A percentile compares a stretch with the other conserved stretches of the same genome.
Conservation (phyloP, 2,888 invertebrate genomes). For the Agonum fuliginosum region DNA sequence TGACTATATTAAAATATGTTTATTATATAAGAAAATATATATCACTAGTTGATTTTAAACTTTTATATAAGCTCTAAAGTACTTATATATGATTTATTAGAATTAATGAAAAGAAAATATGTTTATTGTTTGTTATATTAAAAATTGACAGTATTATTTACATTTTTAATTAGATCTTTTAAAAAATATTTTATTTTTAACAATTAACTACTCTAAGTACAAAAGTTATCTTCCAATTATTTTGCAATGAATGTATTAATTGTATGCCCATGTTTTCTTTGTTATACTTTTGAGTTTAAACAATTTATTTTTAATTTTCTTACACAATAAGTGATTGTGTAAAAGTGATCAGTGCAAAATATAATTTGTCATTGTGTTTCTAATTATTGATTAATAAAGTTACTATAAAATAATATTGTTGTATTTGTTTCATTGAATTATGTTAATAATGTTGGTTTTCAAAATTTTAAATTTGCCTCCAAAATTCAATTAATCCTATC, state of each 20-base stretch:
- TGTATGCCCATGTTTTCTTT: conserved; percentile 40
- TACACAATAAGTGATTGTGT: conserved; percentile 21
- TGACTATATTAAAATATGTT: conserved; percentile 41
- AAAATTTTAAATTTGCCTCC: too few relatives aligned
- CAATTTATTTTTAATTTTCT: conserved; percentile 29
- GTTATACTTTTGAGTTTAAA: conserved; percentile 37
- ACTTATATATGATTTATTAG: conserved; percentile 51
- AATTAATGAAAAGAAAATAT: conserved; percentile 1
- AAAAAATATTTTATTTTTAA: conserved; percentile 19
- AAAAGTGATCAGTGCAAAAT: conserved; percentile 50
- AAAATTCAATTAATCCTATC: too few relatives aligned
- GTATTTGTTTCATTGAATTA: too few relatives aligned
- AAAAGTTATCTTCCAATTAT: conserved; percentile 27
- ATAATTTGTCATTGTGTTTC: conserved; percentile 48
- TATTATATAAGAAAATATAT: conserved; percentile 41
- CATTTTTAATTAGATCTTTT: background rate
- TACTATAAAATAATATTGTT: conserved; percentile 53
- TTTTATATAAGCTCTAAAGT: conserved; percentile 52
- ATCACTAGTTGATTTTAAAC: conserved; percentile 56
- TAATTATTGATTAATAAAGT: conserved; percentile 54
- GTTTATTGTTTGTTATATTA: conserved; percentile 33
- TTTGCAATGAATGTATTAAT: conserved; percentile 1
- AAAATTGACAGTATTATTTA: conserved; percentile 48
- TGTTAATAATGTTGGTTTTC: too few relatives aligned
- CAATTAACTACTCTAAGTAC: background rate